phyloP scores from a whole-genome alignment of 2,797 vertebrate species.

The Pitangus sulphuratus region DNA sequence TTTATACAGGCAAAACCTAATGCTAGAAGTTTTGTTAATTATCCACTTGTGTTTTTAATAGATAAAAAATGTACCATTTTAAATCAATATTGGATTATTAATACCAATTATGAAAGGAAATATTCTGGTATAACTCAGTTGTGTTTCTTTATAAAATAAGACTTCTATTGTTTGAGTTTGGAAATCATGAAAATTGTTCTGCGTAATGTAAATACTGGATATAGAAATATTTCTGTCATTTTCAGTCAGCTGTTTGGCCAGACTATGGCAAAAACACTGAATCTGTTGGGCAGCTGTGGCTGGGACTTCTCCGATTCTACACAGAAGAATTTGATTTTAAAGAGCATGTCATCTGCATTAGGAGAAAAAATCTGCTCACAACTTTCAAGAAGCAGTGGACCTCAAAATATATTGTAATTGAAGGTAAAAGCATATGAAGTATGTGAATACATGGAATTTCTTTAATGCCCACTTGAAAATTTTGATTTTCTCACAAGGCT shows the following conservation, averaged over 20 bases:
- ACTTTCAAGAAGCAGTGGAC: slow-evolving; percentile 99
- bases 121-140: background rate
- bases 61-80: background rate
- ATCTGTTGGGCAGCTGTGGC: slow-evolving; percentile 90
- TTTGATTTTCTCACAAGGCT: background rate
- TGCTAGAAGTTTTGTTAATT: background rate
- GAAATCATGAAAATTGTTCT: background rate
- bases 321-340: slow-evolving; percentile 97
- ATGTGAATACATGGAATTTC: background rate
- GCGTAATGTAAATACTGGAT: background rate
- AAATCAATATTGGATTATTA: background rate
- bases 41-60: background rate
- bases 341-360: slow-evolving; percentile 92
- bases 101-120: background rate
- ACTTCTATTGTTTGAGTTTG: background rate
- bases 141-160: background rate
- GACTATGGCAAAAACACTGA: slow-evolving; percentile 87
- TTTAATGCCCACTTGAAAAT: background rate
- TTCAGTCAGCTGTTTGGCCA: slow-evolving; percentile 86
- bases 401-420: slow-evolving; percentile 95
- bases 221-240: background rate
- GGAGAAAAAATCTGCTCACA: slow-evolving; percentile 87
- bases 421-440: slow-evolving; percentile 78
- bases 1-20: background rate
- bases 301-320: slow-evolving; percentile 93